phyloP scores from a whole-genome alignment of 2,113 vertebrate species.

The Hydropotes inermis region DNA sequence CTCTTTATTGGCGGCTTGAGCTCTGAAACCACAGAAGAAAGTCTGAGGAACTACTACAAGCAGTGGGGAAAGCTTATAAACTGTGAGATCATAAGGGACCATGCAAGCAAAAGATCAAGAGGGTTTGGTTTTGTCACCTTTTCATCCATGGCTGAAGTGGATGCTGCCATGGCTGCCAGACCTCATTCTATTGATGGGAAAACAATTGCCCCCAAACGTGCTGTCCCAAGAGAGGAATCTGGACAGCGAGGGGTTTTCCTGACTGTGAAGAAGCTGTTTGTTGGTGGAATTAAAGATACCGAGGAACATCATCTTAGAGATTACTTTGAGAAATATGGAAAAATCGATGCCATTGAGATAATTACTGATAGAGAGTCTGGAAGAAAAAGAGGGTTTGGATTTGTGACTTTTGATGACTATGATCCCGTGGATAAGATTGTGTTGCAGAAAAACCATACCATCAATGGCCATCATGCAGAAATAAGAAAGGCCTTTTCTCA shows the following conservation, averaged over 20 bases:
- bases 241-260: conserved; percentile 86
- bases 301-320: conserved; percentile 88
- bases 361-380: conserved; percentile 88
- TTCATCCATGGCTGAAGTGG: conserved; percentile 88
- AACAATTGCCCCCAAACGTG: conserved; percentile 87
- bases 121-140: conserved; percentile 90
- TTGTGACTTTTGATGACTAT: conserved; percentile 90
- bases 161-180: conserved; percentile 88
- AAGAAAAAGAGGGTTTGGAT: conserved; percentile 89
- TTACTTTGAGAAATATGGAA: conserved; percentile 88
- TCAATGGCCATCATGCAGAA: conserved; percentile 89
- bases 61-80: conserved; percentile 89
- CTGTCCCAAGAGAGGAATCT: conserved; percentile 89
- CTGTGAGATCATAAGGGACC: conserved; percentile 90
- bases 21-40: conserved; percentile 89
- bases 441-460: conserved; percentile 88
- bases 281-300: conserved; percentile 88
- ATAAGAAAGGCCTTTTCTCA: conserved; percentile 86
- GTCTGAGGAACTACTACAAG: conserved; percentile 87
- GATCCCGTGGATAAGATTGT: conserved; percentile 90
- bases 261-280: conserved; percentile 88
- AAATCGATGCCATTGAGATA: conserved; percentile 87
- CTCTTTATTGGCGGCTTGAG: conserved; percentile 88
- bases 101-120: conserved; percentile 87
- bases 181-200: conserved; percentile 89